These are phyloP conservation scores for Engraulis encrasicolus DNA, from an alignment of 2,113 vertebrate species.

Conservation along the genomic window DNA sequence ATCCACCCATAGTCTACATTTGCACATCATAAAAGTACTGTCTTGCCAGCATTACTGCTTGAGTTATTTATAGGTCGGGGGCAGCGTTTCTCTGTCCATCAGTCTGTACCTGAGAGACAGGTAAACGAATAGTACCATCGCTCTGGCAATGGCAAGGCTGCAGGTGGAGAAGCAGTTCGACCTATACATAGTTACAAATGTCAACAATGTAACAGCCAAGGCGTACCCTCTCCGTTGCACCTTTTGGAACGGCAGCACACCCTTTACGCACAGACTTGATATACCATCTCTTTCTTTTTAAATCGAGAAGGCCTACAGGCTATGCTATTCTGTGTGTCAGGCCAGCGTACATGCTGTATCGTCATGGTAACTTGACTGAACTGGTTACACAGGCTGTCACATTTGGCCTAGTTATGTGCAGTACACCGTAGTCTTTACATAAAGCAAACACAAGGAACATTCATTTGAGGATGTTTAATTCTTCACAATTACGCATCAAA, in stretches of 20 bases:
- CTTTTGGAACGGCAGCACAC: background rate
- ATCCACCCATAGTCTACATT: background rate
- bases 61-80: background rate
- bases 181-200: background rate
- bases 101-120: background rate
- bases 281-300: background rate
- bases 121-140: background rate
- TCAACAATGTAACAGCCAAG: background rate
- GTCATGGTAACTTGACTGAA: background rate
- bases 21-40: background rate
- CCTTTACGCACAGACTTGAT: background rate
- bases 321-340: background rate
- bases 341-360: background rate
- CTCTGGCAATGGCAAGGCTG: background rate
- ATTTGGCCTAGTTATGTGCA: background rate
- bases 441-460: background rate
- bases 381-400: background rate
- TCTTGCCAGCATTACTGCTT: background rate
- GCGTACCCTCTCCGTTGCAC: background rate
- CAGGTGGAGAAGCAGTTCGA: background rate
- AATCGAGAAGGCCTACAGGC: background rate
- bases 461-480: background rate
- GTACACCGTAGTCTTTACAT: background rate
- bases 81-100: background rate
- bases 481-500: background rate